Evolutionary conservation across 2,797 vertebrate genomes (phyloP).

Genomic region (Danio albolineatus): DNA sequence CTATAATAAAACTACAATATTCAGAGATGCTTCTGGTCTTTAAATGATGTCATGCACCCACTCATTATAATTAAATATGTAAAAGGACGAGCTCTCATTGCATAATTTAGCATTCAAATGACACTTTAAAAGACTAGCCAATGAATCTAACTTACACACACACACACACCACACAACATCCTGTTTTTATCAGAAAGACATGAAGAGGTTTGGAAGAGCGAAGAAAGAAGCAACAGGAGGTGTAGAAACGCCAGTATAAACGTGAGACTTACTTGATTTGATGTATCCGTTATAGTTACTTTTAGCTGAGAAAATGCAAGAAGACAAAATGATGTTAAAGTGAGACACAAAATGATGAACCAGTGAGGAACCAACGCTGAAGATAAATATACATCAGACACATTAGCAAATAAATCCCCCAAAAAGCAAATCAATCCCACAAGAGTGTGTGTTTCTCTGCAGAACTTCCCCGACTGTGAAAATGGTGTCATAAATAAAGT

Average conservation of each 20-base stretch:
- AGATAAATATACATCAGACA: background rate
- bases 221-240: too few relatives aligned
- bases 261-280: constrained; percentile 85
- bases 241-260: too few relatives aligned
- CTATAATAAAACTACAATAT: background rate
- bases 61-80: background rate
- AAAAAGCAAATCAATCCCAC: constrained; percentile 13
- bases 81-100: too few relatives aligned
- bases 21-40: background rate
- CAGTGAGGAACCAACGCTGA: constrained; percentile 46
- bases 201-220: too few relatives aligned
- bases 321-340: constrained; percentile 74
- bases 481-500: background rate
- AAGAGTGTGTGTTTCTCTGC: background rate
- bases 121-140: background rate
- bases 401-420: too few relatives aligned
- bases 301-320: constrained; percentile 84
- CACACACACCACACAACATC: too few relatives aligned
- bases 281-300: constrained; percentile 88
- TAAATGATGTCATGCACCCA: background rate
- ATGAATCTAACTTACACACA: background rate
- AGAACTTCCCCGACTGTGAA: background rate
- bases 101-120: background rate
- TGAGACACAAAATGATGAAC: constrained; percentile 65
- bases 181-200: too few relatives aligned